Evolutionary conservation across 2,113 vertebrate species (phyloP), one percentile per base, ranked within the genome.

Genomic region (Amphiprion percula): DNA sequence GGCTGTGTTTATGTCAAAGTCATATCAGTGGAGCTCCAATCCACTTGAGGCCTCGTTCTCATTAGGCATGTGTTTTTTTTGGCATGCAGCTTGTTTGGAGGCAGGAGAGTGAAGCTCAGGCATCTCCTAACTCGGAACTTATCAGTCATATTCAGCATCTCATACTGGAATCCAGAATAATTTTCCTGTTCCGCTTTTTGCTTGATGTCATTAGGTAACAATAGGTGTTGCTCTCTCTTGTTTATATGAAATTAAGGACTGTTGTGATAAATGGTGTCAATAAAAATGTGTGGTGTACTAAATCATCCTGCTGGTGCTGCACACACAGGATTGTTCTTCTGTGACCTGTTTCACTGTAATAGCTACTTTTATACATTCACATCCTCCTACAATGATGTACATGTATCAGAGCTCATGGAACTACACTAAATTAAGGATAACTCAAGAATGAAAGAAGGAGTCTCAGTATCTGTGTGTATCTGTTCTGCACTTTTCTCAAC

Each of bases 1-100:
- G 67, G 41, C 74, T 64, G 63, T 76, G 86, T 86, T 90, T 74
- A 44, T 85, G 88, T 86, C 83, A 68, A 68, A 82, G 86, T 85
- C 79, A 71, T 74, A 89, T 89, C 87, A 77, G 83, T 65, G n/a
- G 60, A 66, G 74, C 83, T 70, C 55, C 70, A 74, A 82, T 67
- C 64, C 83, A 78, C 87, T 10, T 3, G 77, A 80, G 87, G 79
- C 74, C 79, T 53, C 0, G 5, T 39, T 64, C 88, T 88, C 71
- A 82, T 88, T 85, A 85, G 69, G 46, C 37, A 1, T 23, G 64
- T 12, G 50, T 26, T 47, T 33, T 60, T 28, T 52, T 54, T 60
- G 55, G n/a, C 5, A 23, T 44, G 68, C 61, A 39, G 54, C 72
- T 60, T 44, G 69, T 84, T 84, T 68, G 52, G 74, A 68, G 52